Conservation (phyloP, 2,797 vertebrate species). For the Dallia pectoralis region DNA sequence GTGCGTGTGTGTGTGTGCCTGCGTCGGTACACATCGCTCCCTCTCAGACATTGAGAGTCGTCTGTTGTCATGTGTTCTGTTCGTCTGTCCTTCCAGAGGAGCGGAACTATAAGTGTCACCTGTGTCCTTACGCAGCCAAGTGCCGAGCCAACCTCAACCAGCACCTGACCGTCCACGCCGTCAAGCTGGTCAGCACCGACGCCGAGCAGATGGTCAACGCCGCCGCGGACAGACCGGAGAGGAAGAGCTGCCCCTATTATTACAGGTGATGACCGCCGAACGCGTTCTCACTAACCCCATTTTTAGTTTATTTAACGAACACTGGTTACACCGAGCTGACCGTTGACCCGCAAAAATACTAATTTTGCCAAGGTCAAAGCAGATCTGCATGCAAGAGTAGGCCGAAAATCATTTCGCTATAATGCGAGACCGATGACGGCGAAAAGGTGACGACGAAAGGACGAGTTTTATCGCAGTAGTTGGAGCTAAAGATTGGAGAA, state of each 20-base stretch:
- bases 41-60: background rate
- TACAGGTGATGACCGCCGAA: background rate
- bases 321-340: too few species aligned
- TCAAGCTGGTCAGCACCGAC: constrained; percentile 97
- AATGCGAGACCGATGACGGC: too few species aligned
- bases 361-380: too few species aligned
- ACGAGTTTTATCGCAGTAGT: too few species aligned
- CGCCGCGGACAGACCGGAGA: constrained; percentile 85
- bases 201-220: constrained; percentile 92
- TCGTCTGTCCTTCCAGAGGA: constrained; percentile 82
- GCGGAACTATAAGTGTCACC: constrained; percentile 98
- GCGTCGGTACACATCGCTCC: background rate
- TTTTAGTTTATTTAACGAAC: too few species aligned
- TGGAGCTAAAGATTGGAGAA: too few species aligned
- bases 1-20: background rate
- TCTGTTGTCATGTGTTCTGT: constrained; percentile 21
- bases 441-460: too few species aligned
- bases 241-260: constrained; percentile 94
- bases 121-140: constrained; percentile 99
- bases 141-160: constrained; percentile 99
- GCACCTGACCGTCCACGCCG: constrained; percentile 97
- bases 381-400: too few species aligned
- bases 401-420: too few species aligned
- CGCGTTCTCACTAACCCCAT: too few species aligned
- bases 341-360: too few species aligned